Evolutionary conservation across 2,113 vertebrate genomes (phyloP), one percentile per base, ranked within the genome.

Genomic region (Tenrec ecaudatus): DNA sequence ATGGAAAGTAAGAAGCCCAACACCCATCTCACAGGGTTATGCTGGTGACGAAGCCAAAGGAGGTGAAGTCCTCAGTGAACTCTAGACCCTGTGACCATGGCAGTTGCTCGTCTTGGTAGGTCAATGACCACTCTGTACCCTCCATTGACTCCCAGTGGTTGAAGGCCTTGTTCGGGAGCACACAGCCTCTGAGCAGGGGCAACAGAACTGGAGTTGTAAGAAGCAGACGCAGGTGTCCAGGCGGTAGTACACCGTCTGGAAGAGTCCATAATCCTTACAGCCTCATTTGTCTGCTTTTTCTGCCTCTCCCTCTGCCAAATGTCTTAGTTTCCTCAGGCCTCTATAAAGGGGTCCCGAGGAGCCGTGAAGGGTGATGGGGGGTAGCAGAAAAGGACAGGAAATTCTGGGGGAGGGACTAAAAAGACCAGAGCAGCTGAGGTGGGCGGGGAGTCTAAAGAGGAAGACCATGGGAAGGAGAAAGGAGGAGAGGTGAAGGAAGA

Each of bases 61-160:
- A 71, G 66, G 58, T 25, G 60, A 82, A 88, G 43, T 14, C 2
- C 62, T 81, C 77, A 88, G 80, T 33, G 68, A 84, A 92, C 64
- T 57, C 29, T 4, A 68, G 90, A 53, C 47, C 68, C 66, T 82
- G 69, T 14, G 62, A 36, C 91, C 90, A 95, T 66, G 80, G n/a
- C 81, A 92, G 25, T 15, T 38, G 71, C 77, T 73, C 2, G 82
- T 78, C 60, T 5, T 66, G 68, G 36, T 9, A 53, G 83, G 43
- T 66, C 23, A 29, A 86, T 60, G 4, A 64, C n/a, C 40, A 73
- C 53, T 60, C 78, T 92, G 89, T 89, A 85, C 80, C 90, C 82
- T 47, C 20, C 19, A 79, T 29, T 29, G 33, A 79, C 19, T 1
- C 25, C 87, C 23, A 40, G 3, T 29, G 43, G 25, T 2, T 0